phyloP scores from a whole-genome alignment of 1,140 invertebrate genomes.

The Bombus sibiricus region DNA sequence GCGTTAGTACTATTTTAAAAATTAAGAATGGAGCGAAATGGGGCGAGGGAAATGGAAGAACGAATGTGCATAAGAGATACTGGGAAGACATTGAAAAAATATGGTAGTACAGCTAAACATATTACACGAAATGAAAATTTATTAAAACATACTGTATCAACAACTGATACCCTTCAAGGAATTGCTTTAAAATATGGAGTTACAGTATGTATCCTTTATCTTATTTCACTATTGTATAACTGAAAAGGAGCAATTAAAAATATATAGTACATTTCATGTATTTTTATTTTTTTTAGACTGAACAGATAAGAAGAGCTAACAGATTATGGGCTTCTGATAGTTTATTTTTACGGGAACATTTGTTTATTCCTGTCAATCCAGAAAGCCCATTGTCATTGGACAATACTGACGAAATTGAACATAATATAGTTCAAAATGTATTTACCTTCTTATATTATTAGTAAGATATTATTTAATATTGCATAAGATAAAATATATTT shows the following conservation, averaged over 20 bases:
- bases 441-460: slow-evolving; percentile 38
- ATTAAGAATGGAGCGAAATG: slow-evolving; percentile 72
- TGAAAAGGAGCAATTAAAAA: background rate
- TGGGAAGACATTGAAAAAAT: slow-evolving; percentile 92
- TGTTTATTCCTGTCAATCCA: slow-evolving; percentile 90
- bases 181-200: slow-evolving; percentile 96
- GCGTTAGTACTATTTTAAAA: slow-evolving; percentile 12
- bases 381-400: slow-evolving; percentile 84
- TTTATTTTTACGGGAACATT: slow-evolving; percentile 91
- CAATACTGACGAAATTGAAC: slow-evolving; percentile 65
- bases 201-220: slow-evolving; percentile 85
- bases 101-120: slow-evolving; percentile 92
- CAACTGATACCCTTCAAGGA: slow-evolving; percentile 95
- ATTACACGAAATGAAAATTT: slow-evolving; percentile 86
- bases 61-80: slow-evolving; percentile 92
- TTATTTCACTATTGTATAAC: slow-evolving; percentile 31
- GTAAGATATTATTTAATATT: background rate
- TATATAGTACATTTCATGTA: background rate
- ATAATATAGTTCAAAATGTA: slow-evolving; percentile 66
- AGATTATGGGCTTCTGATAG: slow-evolving; percentile 94
- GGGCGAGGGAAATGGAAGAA: slow-evolving; percentile 90
- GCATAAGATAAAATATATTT: slow-evolving; percentile 36
- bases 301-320: slow-evolving; percentile 94
- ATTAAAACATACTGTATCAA: slow-evolving; percentile 90
- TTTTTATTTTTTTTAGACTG: slow-evolving; percentile 86